Conservation (phyloP, 2,888 invertebrate genomes). For the Aelia acuminata region DNA sequence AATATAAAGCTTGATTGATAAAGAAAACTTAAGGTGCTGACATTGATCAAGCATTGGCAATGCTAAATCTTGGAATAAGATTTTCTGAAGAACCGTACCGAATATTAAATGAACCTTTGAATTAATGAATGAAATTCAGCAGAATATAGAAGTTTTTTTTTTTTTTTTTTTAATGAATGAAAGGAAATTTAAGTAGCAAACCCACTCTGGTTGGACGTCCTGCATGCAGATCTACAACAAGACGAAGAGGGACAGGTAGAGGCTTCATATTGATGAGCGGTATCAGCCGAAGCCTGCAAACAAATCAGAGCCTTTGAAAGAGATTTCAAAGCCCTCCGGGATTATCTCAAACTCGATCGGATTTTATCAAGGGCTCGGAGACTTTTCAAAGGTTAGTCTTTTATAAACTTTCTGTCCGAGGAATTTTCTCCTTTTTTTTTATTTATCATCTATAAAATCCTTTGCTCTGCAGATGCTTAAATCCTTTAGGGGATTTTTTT, state of each 20-base stretch:
- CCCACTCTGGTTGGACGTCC: background rate
- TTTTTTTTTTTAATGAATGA: background rate
- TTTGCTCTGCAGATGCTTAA: no score
- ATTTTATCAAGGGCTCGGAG: background rate
- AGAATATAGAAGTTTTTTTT: background rate
- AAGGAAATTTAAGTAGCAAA: background rate
- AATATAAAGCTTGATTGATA: no score
- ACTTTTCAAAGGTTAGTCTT: background rate
- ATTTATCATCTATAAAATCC: background rate
- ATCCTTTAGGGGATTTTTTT: background rate
- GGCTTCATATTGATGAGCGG: background rate
- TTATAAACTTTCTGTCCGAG: background rate
- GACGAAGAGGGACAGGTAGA: background rate
- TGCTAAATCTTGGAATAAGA: background rate
- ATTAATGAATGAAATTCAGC: no score
- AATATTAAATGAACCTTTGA: background rate
- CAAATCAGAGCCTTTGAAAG: background rate
- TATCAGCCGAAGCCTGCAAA: background rate
- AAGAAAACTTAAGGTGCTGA: background rate
- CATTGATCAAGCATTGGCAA: background rate
- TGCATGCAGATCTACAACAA: background rate
- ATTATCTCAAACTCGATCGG: background rate
- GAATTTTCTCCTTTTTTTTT: background rate
- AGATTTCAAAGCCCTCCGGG: background rate
- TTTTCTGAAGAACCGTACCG: background rate